phyloP scores from a whole-genome alignment of 2,888 invertebrate genomes.

The Clistopyga incitator region DNA sequence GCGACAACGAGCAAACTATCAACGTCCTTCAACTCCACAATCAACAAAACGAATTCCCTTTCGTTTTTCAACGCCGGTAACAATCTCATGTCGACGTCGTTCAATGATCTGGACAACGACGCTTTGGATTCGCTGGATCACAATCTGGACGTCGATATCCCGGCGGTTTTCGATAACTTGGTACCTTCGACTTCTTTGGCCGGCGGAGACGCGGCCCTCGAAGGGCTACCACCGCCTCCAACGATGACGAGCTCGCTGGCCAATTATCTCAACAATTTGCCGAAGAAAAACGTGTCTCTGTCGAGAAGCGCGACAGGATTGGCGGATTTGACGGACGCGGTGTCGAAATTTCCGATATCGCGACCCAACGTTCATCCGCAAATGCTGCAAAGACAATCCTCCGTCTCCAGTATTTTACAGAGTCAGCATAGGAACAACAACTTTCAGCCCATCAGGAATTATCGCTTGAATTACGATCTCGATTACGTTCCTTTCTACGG shows the following conservation, averaged over 20 bases:
- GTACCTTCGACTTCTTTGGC: slow-evolving; percentile 59
- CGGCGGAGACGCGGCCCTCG: slow-evolving; percentile 71
- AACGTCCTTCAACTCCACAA: slow-evolving; percentile 14
- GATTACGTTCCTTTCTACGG: slow-evolving; percentile 80
- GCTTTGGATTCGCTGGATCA: slow-evolving; percentile 68
- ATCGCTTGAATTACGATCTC: slow-evolving; percentile 81
- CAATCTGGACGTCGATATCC: slow-evolving; percentile 64
- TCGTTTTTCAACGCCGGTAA: slow-evolving; percentile 74
- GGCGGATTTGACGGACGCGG: slow-evolving; percentile 76
- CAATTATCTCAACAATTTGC: slow-evolving; percentile 80
- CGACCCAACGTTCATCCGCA: slow-evolving; percentile 67
- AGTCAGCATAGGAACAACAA: slow-evolving; percentile 74
- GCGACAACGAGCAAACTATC: slow-evolving; percentile 41
- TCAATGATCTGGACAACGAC: slow-evolving; percentile 68
- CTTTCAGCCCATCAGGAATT: slow-evolving; percentile 77
- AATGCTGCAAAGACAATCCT: slow-evolving; percentile 78
- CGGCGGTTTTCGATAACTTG: slow-evolving; percentile 61
- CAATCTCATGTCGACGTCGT: slow-evolving; percentile 78
- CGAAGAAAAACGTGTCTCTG: slow-evolving; percentile 78
- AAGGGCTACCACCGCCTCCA: slow-evolving; percentile 77
- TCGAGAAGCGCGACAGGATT: slow-evolving; percentile 78
- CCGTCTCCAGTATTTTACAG: slow-evolving; percentile 79
- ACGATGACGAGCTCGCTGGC: slow-evolving; percentile 79
- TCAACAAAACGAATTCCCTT: slow-evolving; percentile 42
- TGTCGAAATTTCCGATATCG: slow-evolving; percentile 72